Percentiles rank a stretch among this genome's conserved stretches.
Conservation (phyloP, 2,888 invertebrate genomes). For the Drosophila sordidapex region DNA sequence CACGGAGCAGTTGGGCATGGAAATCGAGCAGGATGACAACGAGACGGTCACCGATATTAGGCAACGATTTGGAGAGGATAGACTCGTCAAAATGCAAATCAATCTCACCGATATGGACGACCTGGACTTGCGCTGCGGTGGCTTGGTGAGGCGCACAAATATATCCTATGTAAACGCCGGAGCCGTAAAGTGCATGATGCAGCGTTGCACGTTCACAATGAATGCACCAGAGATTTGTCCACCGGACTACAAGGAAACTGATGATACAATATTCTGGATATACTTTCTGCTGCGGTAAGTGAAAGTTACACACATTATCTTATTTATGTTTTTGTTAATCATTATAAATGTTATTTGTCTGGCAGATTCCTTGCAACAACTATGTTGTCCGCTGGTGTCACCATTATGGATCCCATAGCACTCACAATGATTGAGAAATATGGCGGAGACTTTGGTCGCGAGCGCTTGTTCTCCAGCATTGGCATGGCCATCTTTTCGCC, state of each 20-base stretch:
- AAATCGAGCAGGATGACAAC: slow-evolving; percentile 90
- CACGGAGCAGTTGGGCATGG: slow-evolving; percentile 90
- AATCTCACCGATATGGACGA: slow-evolving; percentile 91
- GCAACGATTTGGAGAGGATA: slow-evolving; percentile 89
- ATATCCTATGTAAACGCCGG: slow-evolving; percentile 88
- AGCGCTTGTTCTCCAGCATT: slow-evolving; percentile 91
- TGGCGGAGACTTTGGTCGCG: slow-evolving; percentile 92
- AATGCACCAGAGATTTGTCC: slow-evolving; percentile 92
- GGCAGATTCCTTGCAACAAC: slow-evolving; percentile 91
- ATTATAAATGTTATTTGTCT: background rate
- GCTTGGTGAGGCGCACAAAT: slow-evolving; percentile 89
- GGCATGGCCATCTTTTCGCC: slow-evolving; percentile 94
- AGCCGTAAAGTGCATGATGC: slow-evolving; percentile 90
- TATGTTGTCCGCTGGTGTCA: slow-evolving; percentile 93
- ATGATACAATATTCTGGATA: slow-evolving; percentile 92
- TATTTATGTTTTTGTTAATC: background rate
- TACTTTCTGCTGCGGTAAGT: slow-evolving; percentile 89
- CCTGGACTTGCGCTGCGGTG: slow-evolving; percentile 91
- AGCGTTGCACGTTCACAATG: slow-evolving; percentile 90
- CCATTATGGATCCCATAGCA: slow-evolving; percentile 95
- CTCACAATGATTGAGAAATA: slow-evolving; percentile 93
- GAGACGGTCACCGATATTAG: slow-evolving; percentile 90
- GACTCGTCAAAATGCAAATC: slow-evolving; percentile 88
- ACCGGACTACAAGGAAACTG: slow-evolving; percentile 91
- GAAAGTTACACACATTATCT: background rate